Percentiles rank a stretch among this genome's conserved stretches.
These are phyloP conservation scores for Microtus montanus DNA, from an alignment of 2,113 vertebrate species.

Conservation along the genomic window DNA sequence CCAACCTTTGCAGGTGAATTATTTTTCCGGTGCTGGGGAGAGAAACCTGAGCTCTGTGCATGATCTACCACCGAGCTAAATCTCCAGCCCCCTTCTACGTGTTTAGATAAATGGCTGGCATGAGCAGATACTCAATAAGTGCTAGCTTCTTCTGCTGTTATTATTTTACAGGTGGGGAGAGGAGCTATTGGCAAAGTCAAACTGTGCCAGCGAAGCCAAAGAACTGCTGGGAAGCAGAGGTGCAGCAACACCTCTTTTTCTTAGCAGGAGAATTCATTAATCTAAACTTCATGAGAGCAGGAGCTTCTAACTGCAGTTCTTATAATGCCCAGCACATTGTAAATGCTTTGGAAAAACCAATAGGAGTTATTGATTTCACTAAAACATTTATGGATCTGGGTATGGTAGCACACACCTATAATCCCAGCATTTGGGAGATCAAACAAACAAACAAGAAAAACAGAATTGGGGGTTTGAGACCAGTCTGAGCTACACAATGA, in stretches of 20 bases:
- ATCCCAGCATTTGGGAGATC: background rate
- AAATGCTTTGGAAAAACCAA: background rate
- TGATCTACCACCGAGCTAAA: background rate
- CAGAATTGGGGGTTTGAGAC: background rate
- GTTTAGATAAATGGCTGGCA: background rate
- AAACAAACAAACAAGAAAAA: no score
- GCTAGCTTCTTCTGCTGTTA: background rate
- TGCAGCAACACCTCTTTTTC: background rate
- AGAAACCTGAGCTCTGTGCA: background rate
- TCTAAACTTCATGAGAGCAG: background rate
- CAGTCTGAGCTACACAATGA: background rate
- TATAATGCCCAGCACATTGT: background rate
- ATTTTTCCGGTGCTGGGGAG: background rate
- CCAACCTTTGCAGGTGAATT: no score
- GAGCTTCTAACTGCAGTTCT: background rate
- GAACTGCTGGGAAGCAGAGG: background rate
- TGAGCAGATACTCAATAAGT: background rate
- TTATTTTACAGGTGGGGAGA: background rate
- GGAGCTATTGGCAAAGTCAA: background rate
- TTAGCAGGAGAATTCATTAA: background rate
- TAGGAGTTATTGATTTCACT: background rate
- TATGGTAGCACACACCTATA: no score
- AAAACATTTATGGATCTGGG: background rate
- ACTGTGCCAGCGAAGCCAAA: background rate
- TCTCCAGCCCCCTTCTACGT: background rate